Base-by-base conservation (phyloP, 2,113 vertebrate genomes). In the Hippocampus mohnikei region DNA sequence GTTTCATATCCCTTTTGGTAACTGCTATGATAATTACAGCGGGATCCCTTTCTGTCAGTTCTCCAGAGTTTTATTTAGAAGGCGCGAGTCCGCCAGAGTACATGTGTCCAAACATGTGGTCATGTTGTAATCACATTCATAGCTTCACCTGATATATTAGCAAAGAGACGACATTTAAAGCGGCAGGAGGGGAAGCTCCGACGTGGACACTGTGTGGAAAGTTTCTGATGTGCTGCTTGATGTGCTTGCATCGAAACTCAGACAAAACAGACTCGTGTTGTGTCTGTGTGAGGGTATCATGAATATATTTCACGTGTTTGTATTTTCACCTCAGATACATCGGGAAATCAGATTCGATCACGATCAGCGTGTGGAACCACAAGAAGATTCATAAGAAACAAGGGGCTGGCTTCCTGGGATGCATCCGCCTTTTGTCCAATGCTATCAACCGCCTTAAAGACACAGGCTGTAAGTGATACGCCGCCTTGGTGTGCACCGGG, bases 301-400 rank as follows among this genome's bases (percentile, higher is more conserved):
- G 37, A 40, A 25, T 25, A 44, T 23, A 20, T 23, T 44, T 27
- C 2, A 25, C 46, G 5, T 4, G 25, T 16, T 27, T 46, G 1
- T 46, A 25, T 65, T 27, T 46, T 46, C 41, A 15, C 40, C n/a
- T 46, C 90, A 99, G 97, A 77, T 99, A 99, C 68, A 98, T 99
- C 58, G 96, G 97, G 65, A 98, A 98, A 79, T 96, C 96, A 0
- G 97, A 99, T 84, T 99, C 97, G 21, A 96, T 99, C 92, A 99
- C 97, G 0, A 99, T 99, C 91, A 99, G 97, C 0, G 95, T 99
- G 58, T 99, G 97, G 97, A 99, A 99, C 88, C 96, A 98, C 89
- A 99, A 99, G 93, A 99, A 99, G 91, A 98, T 99, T 72, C 97
- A 98, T 90, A 99, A 99, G 93, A 99, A 99, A 85, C 97, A 99